Conservation (phyloP, 2,797 vertebrate species). For the Cercopithecus neglectus region DNA sequence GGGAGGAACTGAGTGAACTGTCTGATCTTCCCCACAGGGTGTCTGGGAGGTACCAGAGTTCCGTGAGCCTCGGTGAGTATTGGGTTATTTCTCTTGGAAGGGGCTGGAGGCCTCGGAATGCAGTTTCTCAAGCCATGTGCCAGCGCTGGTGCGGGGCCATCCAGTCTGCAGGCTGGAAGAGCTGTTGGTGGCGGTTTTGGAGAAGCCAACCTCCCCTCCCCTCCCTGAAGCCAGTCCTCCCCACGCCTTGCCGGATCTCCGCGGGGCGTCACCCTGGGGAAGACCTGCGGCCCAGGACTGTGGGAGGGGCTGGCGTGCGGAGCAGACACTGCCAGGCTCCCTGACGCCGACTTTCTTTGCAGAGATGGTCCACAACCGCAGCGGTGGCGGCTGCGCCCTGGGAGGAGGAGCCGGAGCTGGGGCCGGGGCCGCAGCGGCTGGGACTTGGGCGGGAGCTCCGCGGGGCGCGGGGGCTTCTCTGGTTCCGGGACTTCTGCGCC, state of each 20-base stretch:
- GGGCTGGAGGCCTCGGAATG: not conserved
- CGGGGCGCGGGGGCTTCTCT: accelerated
- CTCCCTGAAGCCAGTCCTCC: not conserved
- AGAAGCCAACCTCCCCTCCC: not conserved
- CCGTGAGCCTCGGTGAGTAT: conserved; percentile 46
- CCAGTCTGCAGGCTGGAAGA: not conserved
- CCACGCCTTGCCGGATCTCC: not conserved
- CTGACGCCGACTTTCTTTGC: not conserved
- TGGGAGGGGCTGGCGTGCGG: not conserved
- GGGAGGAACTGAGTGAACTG: too few species aligned
- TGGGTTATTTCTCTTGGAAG: not conserved
- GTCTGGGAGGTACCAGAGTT: conserved; percentile 52
- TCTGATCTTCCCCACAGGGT: conserved; percentile 16
- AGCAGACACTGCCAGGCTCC: not conserved
- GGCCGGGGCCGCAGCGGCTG: not conserved
- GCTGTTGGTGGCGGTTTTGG: not conserved
- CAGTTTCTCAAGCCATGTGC: not conserved
- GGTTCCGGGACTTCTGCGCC: accelerated
- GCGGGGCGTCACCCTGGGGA: not conserved
- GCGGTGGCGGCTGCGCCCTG: not conserved
- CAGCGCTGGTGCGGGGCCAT: too few species aligned
- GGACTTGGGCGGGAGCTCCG: not conserved
- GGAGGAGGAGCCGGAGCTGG: not conserved
- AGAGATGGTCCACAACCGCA: conserved; percentile 11
- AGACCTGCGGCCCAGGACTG: not conserved